Evolutionary conservation across 2,888 invertebrate species (phyloP), one percentile per base, ranked within the genome.

Genomic region (Drosophila villosipedis): DNA sequence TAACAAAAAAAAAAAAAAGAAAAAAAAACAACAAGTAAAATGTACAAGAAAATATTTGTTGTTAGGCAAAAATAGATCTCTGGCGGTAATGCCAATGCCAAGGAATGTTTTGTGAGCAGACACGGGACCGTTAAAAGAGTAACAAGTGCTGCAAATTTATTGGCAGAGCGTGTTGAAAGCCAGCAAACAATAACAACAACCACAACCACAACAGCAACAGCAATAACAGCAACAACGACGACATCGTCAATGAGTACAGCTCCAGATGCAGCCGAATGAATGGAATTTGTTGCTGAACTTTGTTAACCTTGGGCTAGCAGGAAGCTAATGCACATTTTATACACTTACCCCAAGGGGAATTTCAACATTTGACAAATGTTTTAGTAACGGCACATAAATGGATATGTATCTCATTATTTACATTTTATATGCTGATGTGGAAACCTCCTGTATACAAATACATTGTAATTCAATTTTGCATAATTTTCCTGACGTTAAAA

Each of bases 101-200:
- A 75, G 69, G 74, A 74, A 78, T 68, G 82, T 77, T 83, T 65
- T 73, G 82, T 78, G 75, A 87, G 66, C 73, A 82, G 81, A 39
- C 52, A 58, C 53, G 52, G 55, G 76, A 89, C 87, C 90, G 90
- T 87, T 83, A 87, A 87, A 85, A 87, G 83, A 78, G 88, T 80
- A 87, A 87, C 90, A 86, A 86, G 85, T 85, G 85, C 89, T 85
- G 85, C 71, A 83, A 87, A 87, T 90, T 87, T 87, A 87, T 87
- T 90, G 87, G 90, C 76, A 80, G 75, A 87, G 87, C 87, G 85
- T 87, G 87, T 87, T 87, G 87, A 87, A 87, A 88, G 88, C 79
- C 69, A 76, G 62, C 25, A 47, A 47, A 47, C 84, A 80, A 68
- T 79, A 81, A 47, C 61, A 61, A 35, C 49, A 66, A 35, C 47